phyloP scores from a whole-genome alignment of 2,113 vertebrate species.

The Charadrius vociferus region DNA sequence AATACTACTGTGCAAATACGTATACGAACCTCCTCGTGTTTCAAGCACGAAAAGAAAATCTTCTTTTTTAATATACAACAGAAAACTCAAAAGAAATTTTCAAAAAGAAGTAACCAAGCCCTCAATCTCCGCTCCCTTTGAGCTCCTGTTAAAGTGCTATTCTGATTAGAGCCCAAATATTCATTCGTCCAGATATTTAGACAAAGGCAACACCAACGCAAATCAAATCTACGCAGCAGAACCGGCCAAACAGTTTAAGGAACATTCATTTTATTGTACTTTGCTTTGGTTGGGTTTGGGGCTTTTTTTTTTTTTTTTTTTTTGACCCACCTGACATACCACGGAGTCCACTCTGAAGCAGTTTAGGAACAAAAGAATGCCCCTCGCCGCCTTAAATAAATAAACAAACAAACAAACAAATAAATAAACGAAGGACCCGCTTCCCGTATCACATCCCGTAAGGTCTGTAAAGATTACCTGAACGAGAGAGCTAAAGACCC shows the following conservation, averaged over 20 bases:
- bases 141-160: background rate
- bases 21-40: background rate
- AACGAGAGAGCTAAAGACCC: background rate
- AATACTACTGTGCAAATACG: background rate
- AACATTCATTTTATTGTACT: background rate
- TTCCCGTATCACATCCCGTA: background rate
- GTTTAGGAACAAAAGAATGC: background rate
- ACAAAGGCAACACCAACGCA: background rate
- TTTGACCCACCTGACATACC: constrained; percentile 47
- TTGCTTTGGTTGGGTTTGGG: background rate
- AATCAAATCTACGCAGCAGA: background rate
- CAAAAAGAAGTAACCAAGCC: background rate
- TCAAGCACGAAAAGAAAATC: background rate
- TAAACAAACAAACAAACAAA: background rate
- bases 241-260: background rate
- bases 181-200: background rate
- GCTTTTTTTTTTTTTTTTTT: background rate
- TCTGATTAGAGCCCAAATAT: background rate
- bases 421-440: background rate
- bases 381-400: background rate
- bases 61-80: background rate
- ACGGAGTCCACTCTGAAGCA: background rate
- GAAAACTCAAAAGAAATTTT: background rate
- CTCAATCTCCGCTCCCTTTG: background rate
- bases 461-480: background rate